These are phyloP conservation scores for Caerostris darwini DNA, from an alignment of 1,140 invertebrate genomes.

Conservation along the genomic window DNA sequence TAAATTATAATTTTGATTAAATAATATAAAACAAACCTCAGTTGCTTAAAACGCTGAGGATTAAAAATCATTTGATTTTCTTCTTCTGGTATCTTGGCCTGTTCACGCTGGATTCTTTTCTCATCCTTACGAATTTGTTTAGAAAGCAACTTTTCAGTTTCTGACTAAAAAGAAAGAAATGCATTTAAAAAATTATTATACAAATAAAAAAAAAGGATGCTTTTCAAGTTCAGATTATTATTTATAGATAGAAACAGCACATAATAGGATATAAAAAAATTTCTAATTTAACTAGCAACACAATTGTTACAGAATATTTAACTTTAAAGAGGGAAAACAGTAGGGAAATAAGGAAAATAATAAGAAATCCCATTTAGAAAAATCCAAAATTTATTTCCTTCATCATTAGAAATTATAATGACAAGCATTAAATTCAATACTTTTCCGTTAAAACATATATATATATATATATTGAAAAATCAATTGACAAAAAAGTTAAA, in stretches of 20 bases:
- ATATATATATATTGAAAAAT: no score
- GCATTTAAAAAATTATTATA: not conserved
- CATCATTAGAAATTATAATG: no score
- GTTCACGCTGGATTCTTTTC: conserved; percentile 88
- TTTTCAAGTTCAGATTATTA: no score
- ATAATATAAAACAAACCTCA: conserved; percentile 75
- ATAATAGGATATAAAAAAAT: not conserved
- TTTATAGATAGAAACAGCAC: no score
- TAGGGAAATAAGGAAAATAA: not conserved
- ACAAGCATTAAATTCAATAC: no score
- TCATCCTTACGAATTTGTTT: conserved; percentile 95
- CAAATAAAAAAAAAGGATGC: no score
- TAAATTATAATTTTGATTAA: no score
- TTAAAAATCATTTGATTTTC: conserved; percentile 50
- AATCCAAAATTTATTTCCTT: not conserved
- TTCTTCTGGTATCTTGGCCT: conserved; percentile 80
- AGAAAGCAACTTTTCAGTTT: conserved; percentile 89
- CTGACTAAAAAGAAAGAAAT: conserved; percentile 83
- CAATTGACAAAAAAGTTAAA: no score
- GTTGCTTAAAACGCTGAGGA: conserved; percentile 35
- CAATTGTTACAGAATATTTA: not conserved
- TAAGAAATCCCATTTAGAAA: not conserved
- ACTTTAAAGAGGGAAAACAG: not conserved
- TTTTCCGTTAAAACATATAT: no score
- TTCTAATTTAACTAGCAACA: not conserved